Evolutionary conservation across 2,888 invertebrate species (phyloP).

Genomic region (Polymixis flavicincta): DNA sequence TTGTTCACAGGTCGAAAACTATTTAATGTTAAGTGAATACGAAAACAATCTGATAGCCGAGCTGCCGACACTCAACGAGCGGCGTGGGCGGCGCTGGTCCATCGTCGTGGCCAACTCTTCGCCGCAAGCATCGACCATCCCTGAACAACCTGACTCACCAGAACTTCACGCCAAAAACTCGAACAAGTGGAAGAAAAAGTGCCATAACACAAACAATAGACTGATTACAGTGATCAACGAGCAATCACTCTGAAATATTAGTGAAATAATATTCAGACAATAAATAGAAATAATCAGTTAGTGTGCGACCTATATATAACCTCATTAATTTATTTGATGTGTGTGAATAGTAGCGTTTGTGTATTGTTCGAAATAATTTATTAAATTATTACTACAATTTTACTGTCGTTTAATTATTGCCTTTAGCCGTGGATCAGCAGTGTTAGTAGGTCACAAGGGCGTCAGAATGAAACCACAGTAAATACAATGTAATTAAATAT

Average conservation of each 20-base stretch:
- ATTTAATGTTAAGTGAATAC: constrained; percentile 96
- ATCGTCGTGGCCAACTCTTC: constrained; percentile 89
- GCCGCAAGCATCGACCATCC: constrained; percentile 74
- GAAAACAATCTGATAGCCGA: constrained; percentile 96
- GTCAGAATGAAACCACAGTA: constrained; percentile 71
- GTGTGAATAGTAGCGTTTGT: constrained; percentile 88
- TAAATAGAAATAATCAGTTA: constrained; percentile 82
- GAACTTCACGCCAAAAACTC: constrained; percentile 81
- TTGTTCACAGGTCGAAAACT: constrained; percentile 93
- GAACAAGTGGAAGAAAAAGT: constrained; percentile 88
- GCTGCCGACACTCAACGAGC: constrained; percentile 93
- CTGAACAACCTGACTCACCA: constrained; percentile 82
- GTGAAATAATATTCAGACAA: constrained; percentile 84
- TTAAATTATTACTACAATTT: constrained; percentile 84
- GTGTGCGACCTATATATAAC: constrained; percentile 89
- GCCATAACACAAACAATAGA: constrained; percentile 91
- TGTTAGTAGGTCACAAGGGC: neutral
- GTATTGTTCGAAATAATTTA: constrained; percentile 88
- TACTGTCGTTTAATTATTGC: constrained; percentile 57
- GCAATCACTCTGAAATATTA: constrained; percentile 90
- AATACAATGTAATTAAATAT: constrained; percentile 85
- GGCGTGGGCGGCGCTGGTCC: constrained; percentile 94
- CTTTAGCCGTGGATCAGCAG: neutral
- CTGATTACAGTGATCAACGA: constrained; percentile 95
- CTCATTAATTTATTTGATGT: constrained; percentile 90